A percentile compares a stretch with the other conserved stretches of the same genome.
These are phyloP conservation scores for Pentalonia nigronervosa DNA, from an alignment of 1,140 invertebrate species.

Conservation along the genomic window DNA sequence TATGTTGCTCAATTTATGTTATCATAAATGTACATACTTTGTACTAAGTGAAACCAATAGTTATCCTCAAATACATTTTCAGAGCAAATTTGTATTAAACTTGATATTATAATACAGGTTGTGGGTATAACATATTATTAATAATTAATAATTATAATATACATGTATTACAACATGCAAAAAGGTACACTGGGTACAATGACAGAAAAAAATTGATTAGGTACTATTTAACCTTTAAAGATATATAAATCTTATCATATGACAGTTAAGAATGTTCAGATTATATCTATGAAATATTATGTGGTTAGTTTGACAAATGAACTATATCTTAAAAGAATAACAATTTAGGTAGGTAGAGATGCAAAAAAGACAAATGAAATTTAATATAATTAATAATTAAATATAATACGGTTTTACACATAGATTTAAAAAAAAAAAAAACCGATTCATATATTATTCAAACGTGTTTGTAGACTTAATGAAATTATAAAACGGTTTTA, in stretches of 20 bases:
- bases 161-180: background rate
- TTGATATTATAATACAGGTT: background rate
- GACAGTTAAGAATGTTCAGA: conserved; percentile 22
- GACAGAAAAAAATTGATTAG: background rate
- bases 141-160: background rate
- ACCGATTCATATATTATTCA: background rate
- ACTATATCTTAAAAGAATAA: conserved; percentile 15
- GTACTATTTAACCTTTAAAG: conserved; percentile 4
- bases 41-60: background rate
- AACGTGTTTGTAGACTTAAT: background rate
- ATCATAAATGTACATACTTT: background rate
- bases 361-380: background rate
- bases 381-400: background rate
- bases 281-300: background rate
- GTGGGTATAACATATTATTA: background rate
- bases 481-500: background rate
- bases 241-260: background rate
- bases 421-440: too few species aligned
- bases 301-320: background rate
- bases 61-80: background rate
- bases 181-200: background rate
- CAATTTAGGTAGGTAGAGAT: background rate
- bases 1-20: background rate
- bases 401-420: background rate
- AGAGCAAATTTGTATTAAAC: background rate